Base-by-base conservation (phyloP, 2,888 invertebrate species). In the Machimus atricapillus region DNA sequence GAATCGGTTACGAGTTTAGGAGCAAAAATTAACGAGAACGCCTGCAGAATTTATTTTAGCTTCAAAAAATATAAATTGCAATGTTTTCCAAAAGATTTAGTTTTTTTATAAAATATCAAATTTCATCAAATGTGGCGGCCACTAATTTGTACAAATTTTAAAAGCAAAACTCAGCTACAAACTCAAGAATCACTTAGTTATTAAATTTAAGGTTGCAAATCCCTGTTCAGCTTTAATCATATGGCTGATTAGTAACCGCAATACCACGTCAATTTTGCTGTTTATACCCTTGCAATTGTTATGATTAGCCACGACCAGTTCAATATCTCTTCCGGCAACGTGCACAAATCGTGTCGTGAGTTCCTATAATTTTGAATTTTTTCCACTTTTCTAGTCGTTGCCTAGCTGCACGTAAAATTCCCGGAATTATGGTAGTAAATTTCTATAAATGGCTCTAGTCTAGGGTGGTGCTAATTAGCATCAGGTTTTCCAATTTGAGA, bases 321-420 rank as follows among this genome's bases (percentile, higher is more conserved):
- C 52, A 27, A 46, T 52, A 34, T 79, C 46, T 23, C 27, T 79
- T 79, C 79, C 79, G 79, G 79, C 40, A 79, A 79, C 79, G 79
- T 79, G 27, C 79, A 40, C 19, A 76, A 76, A 78, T 43, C 23
- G 40, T 78, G n/a, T 43, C 40, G 78, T 78, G 78, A 40, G 27
- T 19, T 52, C 52, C n/a, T n/a, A 16, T 52, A 6, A 9, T 74
- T 74, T 74, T 74, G 8, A 40, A 40, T 74, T 40, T 37, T n/a
- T 40, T 14, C 0, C 9, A 14, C 8, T 5, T 40, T 23, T 23
- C 58, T 19, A 6, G 58, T 8, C 19, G 58, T 58, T 23, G 8
- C 58, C 58, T 56, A 58, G 8, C 23, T 27, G 8, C 9, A 27
- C 27, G 6, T 52, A 52, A 52, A 12, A 19, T 23, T 66, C 66